Base-by-base conservation (phyloP, 1,140 invertebrate species). In the Hyles vespertilio region DNA sequence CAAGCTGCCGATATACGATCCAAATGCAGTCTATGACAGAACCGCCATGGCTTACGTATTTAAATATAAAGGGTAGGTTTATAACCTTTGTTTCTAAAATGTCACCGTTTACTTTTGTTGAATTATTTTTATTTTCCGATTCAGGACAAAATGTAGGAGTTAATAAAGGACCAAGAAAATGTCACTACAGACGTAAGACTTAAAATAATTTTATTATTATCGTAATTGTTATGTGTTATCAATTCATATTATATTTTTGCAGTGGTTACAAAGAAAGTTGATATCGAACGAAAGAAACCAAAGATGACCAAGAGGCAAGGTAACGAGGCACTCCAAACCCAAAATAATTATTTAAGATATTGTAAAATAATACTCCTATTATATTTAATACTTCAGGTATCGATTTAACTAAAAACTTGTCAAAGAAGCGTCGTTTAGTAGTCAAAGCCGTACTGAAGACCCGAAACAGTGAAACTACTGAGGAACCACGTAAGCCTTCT, bases 121-220 rank as follows among this genome's bases (percentile, higher is more conserved):
- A 40, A 40, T 40, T 1, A 40, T 8, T 40, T 5, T 40, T 22
- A 22, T 22, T 22, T 8, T 45, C 10, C 45, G 56, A 59, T 64
- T 61, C 56, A 71, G 70, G 59, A 32, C 67, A 72, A 61, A 44
- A 63, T 53, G 34, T 65, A 6, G 54, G 48, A 3, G 36, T 40
- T 40, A 63, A 45, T 32, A 40, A 5, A 6, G 48, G 61, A 34
- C 63, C 69, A 2, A 66, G 48, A 56, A 57, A 56, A 51, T 67
- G 63, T 58, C 69, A 69, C 62, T 79, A 68, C 58, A 66, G 55
- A 58, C 59, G 76, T 79, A 57, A 71, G 73, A 22, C 22, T 61
- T 49, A 32, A 44, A 2, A 40, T 51, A 47, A 8, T 49, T 51
- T 3, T 34, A 51, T 2, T 54, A 51, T 33, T n/a, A 9, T 33